Evolutionary conservation across 2,797 vertebrate species (phyloP).

Genomic region (Helostoma temminkii): DNA sequence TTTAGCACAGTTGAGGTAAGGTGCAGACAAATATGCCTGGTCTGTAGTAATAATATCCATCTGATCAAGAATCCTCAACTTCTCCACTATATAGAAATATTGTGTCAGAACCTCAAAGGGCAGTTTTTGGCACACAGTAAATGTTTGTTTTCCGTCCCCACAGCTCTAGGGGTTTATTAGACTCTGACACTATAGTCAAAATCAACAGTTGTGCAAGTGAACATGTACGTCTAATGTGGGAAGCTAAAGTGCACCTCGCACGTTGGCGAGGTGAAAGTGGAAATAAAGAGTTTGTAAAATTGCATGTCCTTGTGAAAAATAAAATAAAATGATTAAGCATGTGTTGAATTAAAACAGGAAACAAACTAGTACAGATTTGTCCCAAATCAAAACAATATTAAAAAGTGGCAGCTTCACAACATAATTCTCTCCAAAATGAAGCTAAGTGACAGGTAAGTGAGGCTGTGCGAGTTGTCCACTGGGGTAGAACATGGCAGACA

Average conservation of each 20-base stretch:
- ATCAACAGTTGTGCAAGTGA: constrained; percentile 62
- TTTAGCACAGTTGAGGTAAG: constrained; percentile 92
- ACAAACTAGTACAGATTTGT: constrained; percentile 2
- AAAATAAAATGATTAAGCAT: constrained; percentile 3
- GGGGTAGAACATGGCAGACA: constrained; percentile 73
- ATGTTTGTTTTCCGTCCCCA: constrained; percentile 63
- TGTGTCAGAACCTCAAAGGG: constrained; percentile 65
- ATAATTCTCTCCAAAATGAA: constrained; percentile 24
- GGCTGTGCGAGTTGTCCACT: constrained; percentile 66
- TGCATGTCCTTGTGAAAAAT: constrained; percentile 6
- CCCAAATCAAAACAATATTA: not conserved
- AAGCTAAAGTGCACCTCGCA: constrained; percentile 75
- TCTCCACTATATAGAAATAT: constrained; percentile 86
- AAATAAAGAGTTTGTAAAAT: constrained; percentile 37
- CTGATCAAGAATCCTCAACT: constrained; percentile 66
- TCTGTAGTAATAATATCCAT: constrained; percentile 77
- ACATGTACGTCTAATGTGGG: constrained; percentile 46
- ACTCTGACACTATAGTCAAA: constrained; percentile 39
- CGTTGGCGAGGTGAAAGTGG: constrained; percentile 54
- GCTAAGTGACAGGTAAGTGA: constrained; percentile 39
- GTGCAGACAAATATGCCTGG: constrained; percentile 88
- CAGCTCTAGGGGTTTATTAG: constrained; percentile 44
- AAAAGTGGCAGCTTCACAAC: constrained; percentile 11
- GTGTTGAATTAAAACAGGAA: not conserved
- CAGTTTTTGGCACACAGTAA: constrained; percentile 78